These are phyloP conservation scores for Nesidiocoris tenuis DNA, from an alignment of 2,888 invertebrate genomes.

Conservation along the genomic window DNA sequence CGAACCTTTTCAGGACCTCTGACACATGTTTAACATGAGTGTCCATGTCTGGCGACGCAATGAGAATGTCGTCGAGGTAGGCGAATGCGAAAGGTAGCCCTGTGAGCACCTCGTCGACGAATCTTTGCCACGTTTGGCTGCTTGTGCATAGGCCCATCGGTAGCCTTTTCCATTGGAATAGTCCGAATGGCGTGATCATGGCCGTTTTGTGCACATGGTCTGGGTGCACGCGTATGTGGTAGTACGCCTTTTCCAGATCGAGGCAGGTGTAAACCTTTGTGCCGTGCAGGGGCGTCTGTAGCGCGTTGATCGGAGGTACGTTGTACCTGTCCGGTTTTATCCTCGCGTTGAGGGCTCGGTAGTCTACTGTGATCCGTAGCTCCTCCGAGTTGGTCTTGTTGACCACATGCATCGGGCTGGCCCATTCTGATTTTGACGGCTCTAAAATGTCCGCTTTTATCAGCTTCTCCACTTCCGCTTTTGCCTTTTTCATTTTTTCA, in stretches of 20 bases:
- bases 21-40: constrained; percentile 48
- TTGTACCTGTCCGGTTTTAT: constrained; percentile 54
- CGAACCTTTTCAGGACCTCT: constrained; percentile 45
- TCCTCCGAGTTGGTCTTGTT: constrained; percentile 50
- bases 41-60: constrained; percentile 47
- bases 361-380: constrained; percentile 54
- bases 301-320: constrained; percentile 52
- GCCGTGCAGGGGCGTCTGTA: constrained; percentile 49
- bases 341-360: constrained; percentile 52
- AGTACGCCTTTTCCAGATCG: constrained; percentile 39
- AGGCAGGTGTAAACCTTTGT: constrained; percentile 37
- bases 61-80: constrained; percentile 53
- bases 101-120: constrained; percentile 51
- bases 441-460: constrained; percentile 50
- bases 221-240: constrained; percentile 29
- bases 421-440: constrained; percentile 52
- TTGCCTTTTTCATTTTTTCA: too few relatives aligned
- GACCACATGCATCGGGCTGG: constrained; percentile 52
- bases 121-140: too few relatives aligned
- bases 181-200: constrained; percentile 20
- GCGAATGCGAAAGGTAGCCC: constrained; percentile 49
- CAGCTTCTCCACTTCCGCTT: too few relatives aligned
- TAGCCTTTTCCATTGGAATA: too few relatives aligned
- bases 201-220: constrained; percentile 31
- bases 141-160: too few relatives aligned